phyloP scores from a whole-genome alignment of 2,888 invertebrate species.

The Diploptera punctata region DNA sequence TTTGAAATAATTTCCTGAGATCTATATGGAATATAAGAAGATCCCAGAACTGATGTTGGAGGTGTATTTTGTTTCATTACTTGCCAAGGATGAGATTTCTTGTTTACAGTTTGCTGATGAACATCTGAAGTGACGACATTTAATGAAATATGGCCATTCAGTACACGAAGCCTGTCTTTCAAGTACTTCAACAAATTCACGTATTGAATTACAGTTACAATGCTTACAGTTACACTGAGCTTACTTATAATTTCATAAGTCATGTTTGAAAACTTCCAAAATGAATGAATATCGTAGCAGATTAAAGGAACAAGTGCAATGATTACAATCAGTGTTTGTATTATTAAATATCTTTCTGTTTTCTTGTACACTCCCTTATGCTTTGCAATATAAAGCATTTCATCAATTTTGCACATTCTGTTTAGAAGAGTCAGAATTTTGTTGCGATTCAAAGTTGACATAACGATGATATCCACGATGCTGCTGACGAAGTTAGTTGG shows the following conservation, averaged over 20 bases:
- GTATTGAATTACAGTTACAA: neutral
- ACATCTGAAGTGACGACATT: neutral
- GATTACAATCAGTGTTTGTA: neutral
- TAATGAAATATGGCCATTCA: neutral
- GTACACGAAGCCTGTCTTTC: neutral
- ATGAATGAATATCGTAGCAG: neutral
- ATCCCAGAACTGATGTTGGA: too few relatives aligned
- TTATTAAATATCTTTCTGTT: neutral
- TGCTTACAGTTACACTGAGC: neutral
- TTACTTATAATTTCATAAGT: neutral
- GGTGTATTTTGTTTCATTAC: neutral
- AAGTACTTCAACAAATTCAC: neutral
- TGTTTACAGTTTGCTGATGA: too few relatives aligned
- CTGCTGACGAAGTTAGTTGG: conserved; percentile 1
- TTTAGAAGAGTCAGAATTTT: neutral
- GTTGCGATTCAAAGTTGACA: neutral
- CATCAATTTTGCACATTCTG: neutral
- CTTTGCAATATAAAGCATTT: neutral
- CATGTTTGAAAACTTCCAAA: neutral
- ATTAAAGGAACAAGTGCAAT: neutral
- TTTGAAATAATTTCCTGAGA: neutral
- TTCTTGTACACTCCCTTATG: neutral
- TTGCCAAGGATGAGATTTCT: neutral
- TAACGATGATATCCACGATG: neutral
- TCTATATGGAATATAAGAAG: neutral